Base-by-base conservation (phyloP, 92 coral and sea anemone genomes). In the Isaurus tuberculatus region DNA sequence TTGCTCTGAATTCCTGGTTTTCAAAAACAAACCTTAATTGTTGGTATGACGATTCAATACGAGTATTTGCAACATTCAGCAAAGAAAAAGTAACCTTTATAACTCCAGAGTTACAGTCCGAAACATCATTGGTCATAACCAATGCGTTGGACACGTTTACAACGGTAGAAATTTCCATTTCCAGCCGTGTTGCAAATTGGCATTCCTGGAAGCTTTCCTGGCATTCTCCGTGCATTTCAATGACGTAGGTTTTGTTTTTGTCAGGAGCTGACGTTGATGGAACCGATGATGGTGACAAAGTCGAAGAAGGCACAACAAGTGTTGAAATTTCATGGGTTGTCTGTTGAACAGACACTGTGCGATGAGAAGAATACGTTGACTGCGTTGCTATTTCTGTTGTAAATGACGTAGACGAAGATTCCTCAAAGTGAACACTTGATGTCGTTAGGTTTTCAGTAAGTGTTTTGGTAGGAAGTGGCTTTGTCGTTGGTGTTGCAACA, bases 201-300 rank as follows among this genome's bases (percentile, higher is more conserved):
- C 82, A 77, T 58, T 77, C 34, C 13, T 57, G 32, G 58, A 77
- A 77, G 22, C 17, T 58, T 32, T 55, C 53, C 14, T 32, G 69
- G 23, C 82, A 77, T 36, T 77, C 82, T 23, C 82, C 82, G 33
- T 57, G 57, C 70, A 77, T 36, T 17, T 58, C 51, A 32, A 77
- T 32, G 9, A 55, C 70, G 36, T 77, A 77, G 2, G 82, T 77
- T 64, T 34, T 28, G 70, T 77, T 77, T 22, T 57, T 53, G 22
- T 10, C 20, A 20, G 32, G 13, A 16, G 61, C n/a, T 8, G 51
- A 28, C 22, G 70, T 77, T 22, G 70, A 32, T 0, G 64, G 28
- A 58, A 77, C 32, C 1, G 68, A 20, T 2, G 82, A 77, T 37
- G 82, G 29, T 32, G 68, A 34, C 2, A 61, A 11, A 53, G 44